Percentiles rank a stretch among this genome's conserved stretches.
Evolutionary conservation across 2,888 invertebrate species (phyloP).

Genomic region (Apamea epomidion): DNA sequence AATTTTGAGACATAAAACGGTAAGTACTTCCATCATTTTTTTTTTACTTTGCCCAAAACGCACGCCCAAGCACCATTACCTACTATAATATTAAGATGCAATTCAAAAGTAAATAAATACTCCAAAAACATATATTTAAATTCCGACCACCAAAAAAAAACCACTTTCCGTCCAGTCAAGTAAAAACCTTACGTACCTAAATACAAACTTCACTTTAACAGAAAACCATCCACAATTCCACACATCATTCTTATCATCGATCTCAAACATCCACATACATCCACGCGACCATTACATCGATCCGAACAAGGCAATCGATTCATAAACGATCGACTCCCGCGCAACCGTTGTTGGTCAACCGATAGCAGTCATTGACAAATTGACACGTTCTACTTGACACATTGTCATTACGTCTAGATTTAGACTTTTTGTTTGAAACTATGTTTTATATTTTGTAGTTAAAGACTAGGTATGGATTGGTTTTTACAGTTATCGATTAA

Average conservation of each 20-base stretch:
- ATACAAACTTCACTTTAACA: constrained; percentile 2
- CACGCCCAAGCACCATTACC: too few relatives aligned
- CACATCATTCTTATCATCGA: constrained; percentile 40
- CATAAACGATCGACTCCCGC: constrained; percentile 70
- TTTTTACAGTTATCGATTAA: constrained; percentile 6
- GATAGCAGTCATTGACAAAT: constrained; percentile 69
- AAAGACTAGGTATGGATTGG: not conserved
- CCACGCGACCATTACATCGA: constrained; percentile 43
- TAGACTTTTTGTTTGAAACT: constrained; percentile 35
- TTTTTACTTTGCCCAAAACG: too few relatives aligned
- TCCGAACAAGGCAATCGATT: constrained; percentile 68
- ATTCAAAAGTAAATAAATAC: too few relatives aligned
- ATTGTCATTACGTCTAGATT: constrained; percentile 50
- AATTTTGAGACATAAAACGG: too few relatives aligned
- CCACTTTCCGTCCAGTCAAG: not conserved
- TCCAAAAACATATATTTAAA: too few relatives aligned
- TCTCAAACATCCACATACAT: constrained; percentile 44
- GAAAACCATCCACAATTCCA: constrained; percentile 12
- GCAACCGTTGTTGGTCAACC: constrained; percentile 72
- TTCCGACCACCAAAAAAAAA: too few relatives aligned
- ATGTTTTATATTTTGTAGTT: not conserved
- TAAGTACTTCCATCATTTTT: too few relatives aligned
- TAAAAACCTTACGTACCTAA: not conserved
- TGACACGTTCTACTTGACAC: constrained; percentile 68
- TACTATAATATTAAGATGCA: too few relatives aligned